Percentiles rank a stretch among this genome's conserved stretches.
phyloP scores from a whole-genome alignment of 2,113 vertebrate species.

The Sinocyclocheilus grahami region DNA sequence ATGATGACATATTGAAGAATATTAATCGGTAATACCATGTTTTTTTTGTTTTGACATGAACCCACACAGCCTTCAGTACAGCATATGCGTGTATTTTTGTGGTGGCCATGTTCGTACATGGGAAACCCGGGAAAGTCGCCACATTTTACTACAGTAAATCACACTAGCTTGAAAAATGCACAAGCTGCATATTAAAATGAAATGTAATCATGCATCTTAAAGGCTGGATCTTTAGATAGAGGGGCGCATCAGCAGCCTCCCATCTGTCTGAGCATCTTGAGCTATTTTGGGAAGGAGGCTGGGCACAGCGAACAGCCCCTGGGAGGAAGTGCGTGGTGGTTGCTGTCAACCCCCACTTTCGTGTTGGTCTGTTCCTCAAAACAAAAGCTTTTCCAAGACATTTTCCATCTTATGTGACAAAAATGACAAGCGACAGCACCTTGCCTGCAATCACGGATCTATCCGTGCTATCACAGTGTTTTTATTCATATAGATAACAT shows the following conservation, averaged over 20 bases:
- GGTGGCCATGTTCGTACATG: background rate
- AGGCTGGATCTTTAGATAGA: conserved; percentile 10
- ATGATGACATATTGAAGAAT: conserved; percentile 34
- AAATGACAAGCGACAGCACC: conserved; percentile 2
- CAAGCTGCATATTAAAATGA: background rate
- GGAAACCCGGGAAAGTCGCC: background rate
- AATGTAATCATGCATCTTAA: conserved; percentile 9
- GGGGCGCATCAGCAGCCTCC: conserved; percentile 32
- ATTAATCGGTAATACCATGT: conserved; percentile 1
- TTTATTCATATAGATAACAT: background rate
- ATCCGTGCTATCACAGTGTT: too few species aligned
- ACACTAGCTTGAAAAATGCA: background rate
- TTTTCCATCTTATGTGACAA: conserved; percentile 14
- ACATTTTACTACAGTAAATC: background rate
- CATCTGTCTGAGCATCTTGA: conserved; percentile 46
- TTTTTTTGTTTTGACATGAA: background rate
- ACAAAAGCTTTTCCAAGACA: conserved; percentile 13
- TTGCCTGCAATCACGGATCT: background rate
- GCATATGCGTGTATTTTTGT: background rate
- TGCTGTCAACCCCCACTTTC: conserved; percentile 17
- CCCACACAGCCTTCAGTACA: background rate
- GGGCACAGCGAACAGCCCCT: conserved; percentile 30
- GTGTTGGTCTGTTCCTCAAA: conserved; percentile 12
- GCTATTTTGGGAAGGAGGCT: conserved; percentile 52
- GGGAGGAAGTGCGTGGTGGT: conserved; percentile 43